Evolutionary conservation across 2,113 vertebrate species (phyloP).

Genomic region (Ictalurus furcatus): DNA sequence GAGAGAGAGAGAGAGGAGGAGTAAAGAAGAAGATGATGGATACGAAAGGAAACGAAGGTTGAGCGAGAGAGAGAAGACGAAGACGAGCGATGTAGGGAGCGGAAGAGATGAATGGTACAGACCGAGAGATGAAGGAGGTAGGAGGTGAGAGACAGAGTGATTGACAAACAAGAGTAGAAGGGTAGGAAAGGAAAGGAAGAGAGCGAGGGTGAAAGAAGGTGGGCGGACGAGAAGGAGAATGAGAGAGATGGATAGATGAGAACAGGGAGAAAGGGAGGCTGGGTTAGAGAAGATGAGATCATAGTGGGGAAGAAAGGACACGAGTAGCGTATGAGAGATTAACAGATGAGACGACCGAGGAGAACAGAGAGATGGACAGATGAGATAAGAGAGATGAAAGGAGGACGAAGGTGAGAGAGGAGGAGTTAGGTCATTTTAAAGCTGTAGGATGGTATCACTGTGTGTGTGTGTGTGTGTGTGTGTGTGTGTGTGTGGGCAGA

Average conservation of each 20-base stretch:
- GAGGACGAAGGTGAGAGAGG: background rate
- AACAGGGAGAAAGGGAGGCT: background rate
- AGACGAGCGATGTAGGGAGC: background rate
- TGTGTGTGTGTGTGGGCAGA: background rate
- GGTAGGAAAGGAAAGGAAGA: background rate
- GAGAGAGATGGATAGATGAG: background rate
- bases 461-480: background rate
- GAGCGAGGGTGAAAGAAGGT: background rate
- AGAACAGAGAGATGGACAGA: constrained; percentile 7
- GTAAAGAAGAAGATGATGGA: background rate
- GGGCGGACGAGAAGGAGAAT: background rate
- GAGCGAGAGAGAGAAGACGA: background rate
- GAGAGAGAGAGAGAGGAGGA: background rate
- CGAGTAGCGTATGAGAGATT: background rate
- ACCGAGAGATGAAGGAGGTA: background rate
- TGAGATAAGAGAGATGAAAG: constrained; percentile 20
- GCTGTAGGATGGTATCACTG: background rate
- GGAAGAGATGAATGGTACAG: background rate
- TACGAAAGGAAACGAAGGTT: background rate
- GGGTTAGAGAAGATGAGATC: background rate
- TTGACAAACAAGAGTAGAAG: background rate
- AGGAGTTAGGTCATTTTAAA: background rate
- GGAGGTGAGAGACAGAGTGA: background rate
- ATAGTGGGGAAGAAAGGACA: background rate
- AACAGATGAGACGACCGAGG: background rate